Evolutionary conservation across 2,113 vertebrate species (phyloP), one percentile per base, ranked within the genome.

Genomic region (Chaetura pelagica): DNA sequence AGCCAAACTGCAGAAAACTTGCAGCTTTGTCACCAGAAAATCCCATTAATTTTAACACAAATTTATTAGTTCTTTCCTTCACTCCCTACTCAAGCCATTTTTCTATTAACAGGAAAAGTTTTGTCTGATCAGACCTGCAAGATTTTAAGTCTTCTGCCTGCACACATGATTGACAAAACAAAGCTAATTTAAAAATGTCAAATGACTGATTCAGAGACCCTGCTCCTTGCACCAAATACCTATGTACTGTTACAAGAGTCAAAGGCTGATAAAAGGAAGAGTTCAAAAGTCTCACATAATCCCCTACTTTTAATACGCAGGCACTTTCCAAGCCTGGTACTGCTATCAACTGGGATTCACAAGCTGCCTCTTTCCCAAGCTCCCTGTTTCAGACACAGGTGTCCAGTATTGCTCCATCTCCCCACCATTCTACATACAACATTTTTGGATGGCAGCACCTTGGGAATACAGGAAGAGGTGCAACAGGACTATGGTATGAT

Each of bases 11-110:
- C n/a, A 69, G 44, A 29, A 44, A 34, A 9, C 19, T 2, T 38
- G 11, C 4, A 46, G 5, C 20, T 68, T 18, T 79, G 29, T 12
- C n/a, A 66, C 35, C 29, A 64, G 35, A 84, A 74, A 42, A 76
- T 21, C 13, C 7, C 27, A 17, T 63, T 40, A 15, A 20, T 64
- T 69, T 54, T 58, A 52, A 49, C 19, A 17, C 4, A 0, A 0
- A 73, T 44, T 38, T 23, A n/a, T 14, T 16, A 67, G 12, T 40
- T 59, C 19, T 18, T 86, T 67, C 26, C 7, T 71, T 67, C 64
- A 72, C 24, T 48, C 46, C 22, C 55, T 82, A 15, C 22, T 62
- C 23, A 49, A 49, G 34, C 12, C 12, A n/a, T n/a, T 62, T 67
- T 49, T 67, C 51, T 21, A 38, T 6, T 29, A 66, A 30, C 7